phyloP scores from a whole-genome alignment of 2,797 vertebrate species.

The Acanthopagrus latus region DNA sequence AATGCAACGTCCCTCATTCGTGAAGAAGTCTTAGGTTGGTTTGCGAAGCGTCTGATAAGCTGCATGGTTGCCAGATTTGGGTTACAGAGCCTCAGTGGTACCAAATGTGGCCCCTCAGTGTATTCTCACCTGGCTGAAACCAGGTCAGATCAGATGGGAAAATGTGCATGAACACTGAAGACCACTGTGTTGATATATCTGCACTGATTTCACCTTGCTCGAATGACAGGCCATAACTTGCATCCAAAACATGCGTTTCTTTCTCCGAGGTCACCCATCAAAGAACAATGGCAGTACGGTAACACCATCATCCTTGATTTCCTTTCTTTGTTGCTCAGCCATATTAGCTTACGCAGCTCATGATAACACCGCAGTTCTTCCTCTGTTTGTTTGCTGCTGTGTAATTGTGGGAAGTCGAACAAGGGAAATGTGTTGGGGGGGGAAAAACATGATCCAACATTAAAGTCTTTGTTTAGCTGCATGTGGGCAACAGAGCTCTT shows the following conservation, averaged over 20 bases:
- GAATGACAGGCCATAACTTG: not conserved
- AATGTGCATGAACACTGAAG: not conserved
- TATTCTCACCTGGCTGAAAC: slow-evolving; percentile 26
- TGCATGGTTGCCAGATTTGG: not conserved
- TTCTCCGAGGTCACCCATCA: not conserved
- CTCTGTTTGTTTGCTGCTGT: not conserved
- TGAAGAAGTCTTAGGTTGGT: not conserved
- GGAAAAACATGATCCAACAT: not conserved
- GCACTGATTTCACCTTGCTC: not conserved
- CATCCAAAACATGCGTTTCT: not conserved
- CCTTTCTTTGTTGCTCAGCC: not conserved
- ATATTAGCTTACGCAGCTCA: not conserved
- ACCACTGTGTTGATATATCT: not conserved
- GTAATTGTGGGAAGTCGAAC: slow-evolving; percentile 8
- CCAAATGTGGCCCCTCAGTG: not conserved
- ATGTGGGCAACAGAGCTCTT: slow-evolving; percentile 8
- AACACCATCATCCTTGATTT: not conserved
- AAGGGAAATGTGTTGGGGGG: not conserved
- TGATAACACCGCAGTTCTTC: not conserved
- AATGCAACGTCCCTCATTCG: not conserved
- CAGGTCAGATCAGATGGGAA: slow-evolving; percentile 10
- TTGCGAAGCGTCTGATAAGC: not conserved
- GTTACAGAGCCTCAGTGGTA: not conserved
- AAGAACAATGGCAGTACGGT: not conserved
- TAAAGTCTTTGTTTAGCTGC: slow-evolving; percentile 25